phyloP scores from a whole-genome alignment of 2,113 vertebrate genomes.

The Otolemur garnettii region DNA sequence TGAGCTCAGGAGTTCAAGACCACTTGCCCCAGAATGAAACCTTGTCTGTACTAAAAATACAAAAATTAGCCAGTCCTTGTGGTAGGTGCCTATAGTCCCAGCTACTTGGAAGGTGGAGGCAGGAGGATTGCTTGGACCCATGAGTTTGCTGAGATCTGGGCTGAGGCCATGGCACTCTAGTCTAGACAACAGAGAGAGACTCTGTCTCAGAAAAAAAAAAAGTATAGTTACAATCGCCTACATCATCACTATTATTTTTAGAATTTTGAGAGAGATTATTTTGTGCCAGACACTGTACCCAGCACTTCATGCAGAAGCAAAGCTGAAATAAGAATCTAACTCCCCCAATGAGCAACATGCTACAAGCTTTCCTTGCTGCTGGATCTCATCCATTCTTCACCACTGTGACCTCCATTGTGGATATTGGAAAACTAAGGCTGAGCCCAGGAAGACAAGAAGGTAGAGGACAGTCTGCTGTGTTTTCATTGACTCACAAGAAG shows the following conservation, averaged over 20 bases:
- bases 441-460: not conserved
- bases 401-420: not conserved
- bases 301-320: not conserved
- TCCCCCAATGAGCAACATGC: rapidly evolving
- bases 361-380: not conserved
- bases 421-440: not conserved
- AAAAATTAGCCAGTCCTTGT: no score
- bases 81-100: no score
- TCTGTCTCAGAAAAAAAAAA: no score
- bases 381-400: not conserved
- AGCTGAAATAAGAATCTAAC: not conserved
- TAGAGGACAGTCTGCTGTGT: not conserved
- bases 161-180: no score
- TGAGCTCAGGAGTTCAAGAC: no score
- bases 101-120: no score
- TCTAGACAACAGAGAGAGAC: no score
- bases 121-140: no score
- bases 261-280: not conserved
- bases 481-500: not conserved
- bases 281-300: not conserved
- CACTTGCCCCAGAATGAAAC: no score
- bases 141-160: no score
- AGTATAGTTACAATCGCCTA: not conserved
- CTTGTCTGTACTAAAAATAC: no score
- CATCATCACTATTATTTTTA: not conserved